Percentiles rank a stretch among this genome's conserved stretches.
Evolutionary conservation across 2,888 invertebrate species (phyloP).

Genomic region (Heteromurus nitidus): DNA sequence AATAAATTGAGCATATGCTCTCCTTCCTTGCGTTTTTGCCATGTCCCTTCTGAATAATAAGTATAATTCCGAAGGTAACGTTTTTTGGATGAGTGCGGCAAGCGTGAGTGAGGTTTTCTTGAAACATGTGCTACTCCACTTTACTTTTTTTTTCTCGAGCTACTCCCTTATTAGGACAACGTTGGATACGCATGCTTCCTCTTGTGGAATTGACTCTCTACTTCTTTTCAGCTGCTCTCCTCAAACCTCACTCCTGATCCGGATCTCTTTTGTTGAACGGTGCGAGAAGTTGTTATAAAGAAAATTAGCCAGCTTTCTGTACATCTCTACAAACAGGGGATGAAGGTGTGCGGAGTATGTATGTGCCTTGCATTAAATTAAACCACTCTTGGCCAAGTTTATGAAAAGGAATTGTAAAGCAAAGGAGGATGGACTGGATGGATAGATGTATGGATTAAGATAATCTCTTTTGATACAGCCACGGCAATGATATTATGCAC

Average conservation of each 20-base stretch:
- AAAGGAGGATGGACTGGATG: constrained; percentile 19
- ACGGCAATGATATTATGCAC: not conserved
- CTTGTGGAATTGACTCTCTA: constrained; percentile 25
- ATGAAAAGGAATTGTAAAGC: constrained; percentile 22
- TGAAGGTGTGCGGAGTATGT: constrained; percentile 16
- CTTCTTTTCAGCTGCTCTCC: constrained; percentile 37
- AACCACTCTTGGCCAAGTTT: not conserved
- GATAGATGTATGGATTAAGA: constrained; percentile 43
- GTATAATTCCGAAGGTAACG: not conserved
- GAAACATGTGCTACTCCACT: constrained; percentile 9
- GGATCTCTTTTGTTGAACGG: constrained; percentile 23
- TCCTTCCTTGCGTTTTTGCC: not conserved
- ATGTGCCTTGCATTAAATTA: too few relatives aligned
- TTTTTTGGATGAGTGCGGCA: too few relatives aligned
- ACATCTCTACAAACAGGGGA: constrained; percentile 16
- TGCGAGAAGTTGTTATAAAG: constrained; percentile 28
- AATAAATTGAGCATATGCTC: constrained; percentile 20
- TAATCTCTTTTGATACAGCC: constrained; percentile 46
- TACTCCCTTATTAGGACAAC: constrained; percentile 22
- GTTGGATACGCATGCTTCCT: constrained; percentile 36
- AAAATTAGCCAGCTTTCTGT: constrained; percentile 45
- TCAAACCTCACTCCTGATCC: constrained; percentile 33
- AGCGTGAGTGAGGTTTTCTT: too few relatives aligned
- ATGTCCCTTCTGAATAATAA: not conserved
- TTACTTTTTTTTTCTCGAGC: too few relatives aligned